A percentile compares a stretch with the other conserved stretches of the same genome.
These are phyloP conservation scores for Chymomyza costata DNA, from an alignment of 1,140 invertebrate genomes.

Conservation along the genomic window DNA sequence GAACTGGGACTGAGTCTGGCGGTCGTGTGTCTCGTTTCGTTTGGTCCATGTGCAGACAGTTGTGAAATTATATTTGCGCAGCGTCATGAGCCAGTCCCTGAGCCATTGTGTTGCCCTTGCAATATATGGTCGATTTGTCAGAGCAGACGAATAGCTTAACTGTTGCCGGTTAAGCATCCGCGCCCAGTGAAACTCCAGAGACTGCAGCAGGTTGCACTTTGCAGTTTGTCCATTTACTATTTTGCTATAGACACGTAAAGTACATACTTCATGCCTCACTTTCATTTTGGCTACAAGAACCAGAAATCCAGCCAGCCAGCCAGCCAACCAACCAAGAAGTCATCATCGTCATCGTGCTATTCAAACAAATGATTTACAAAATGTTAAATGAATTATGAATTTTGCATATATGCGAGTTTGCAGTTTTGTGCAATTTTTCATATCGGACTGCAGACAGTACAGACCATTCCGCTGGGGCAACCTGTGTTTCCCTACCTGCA, in stretches of 20 bases:
- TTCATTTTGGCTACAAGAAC: slow-evolving; percentile 23
- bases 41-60: slow-evolving; percentile 67
- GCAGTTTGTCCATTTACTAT: slow-evolving; percentile 22
- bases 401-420: slow-evolving; percentile 60
- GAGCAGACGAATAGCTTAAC: slow-evolving; percentile 66
- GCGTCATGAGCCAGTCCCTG: slow-evolving; percentile 40
- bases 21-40: slow-evolving; percentile 36
- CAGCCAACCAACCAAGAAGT: no score
- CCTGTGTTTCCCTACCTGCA: slow-evolving; percentile 12
- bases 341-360: slow-evolving; percentile 71
- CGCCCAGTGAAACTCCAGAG: slow-evolving; percentile 8
- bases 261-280: slow-evolving; percentile 5
- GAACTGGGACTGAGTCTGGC: slow-evolving; percentile 9
- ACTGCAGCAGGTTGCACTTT: slow-evolving; percentile 29
- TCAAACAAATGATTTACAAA: slow-evolving; percentile 75
- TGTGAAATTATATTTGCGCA: slow-evolving; percentile 72
- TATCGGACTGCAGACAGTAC: slow-evolving; percentile 30
- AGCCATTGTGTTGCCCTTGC: no score
- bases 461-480: slow-evolving; percentile 2
- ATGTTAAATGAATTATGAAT: slow-evolving; percentile 75
- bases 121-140: slow-evolving; percentile 51
- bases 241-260: neutral
- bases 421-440: slow-evolving; percentile 60
- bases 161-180: slow-evolving; percentile 28
- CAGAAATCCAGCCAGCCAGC: slow-evolving; percentile 9